Conservation (phyloP, 2,113 vertebrate species). For the Phocoena phocoena region DNA sequence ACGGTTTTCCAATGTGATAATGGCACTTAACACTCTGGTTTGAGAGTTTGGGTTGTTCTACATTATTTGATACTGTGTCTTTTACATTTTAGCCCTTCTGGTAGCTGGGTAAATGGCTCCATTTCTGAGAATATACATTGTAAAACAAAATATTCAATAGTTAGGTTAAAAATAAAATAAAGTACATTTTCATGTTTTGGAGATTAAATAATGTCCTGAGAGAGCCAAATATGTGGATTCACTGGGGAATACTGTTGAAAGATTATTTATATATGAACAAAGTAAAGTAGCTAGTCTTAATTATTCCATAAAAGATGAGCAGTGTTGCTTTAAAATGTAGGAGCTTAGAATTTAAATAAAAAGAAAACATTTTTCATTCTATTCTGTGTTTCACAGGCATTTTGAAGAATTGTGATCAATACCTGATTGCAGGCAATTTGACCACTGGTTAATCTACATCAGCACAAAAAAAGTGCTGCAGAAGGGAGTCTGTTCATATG, state of each 20-base stretch:
- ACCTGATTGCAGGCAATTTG: slow-evolving; percentile 56
- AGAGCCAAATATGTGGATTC: neutral
- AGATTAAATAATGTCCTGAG: neutral
- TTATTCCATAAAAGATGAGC: slow-evolving; percentile 18
- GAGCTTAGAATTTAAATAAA: slow-evolving; percentile 46
- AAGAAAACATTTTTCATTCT: neutral
- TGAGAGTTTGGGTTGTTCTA: neutral
- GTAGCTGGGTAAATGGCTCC: neutral
- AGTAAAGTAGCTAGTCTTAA: neutral
- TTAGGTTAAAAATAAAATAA: neutral
- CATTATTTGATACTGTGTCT: neutral
- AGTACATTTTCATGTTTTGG: neutral
- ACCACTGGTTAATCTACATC: slow-evolving; percentile 47
- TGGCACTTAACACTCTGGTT: neutral
- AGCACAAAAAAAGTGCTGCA: slow-evolving; percentile 55
- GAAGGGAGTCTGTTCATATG: slow-evolving; percentile 49
- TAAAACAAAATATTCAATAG: neutral
- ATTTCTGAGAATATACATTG: neutral
- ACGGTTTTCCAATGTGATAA: neutral
- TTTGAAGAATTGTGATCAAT: slow-evolving; percentile 62
- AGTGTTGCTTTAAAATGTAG: slow-evolving; percentile 34
- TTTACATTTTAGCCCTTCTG: neutral
- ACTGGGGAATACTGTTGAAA: neutral
- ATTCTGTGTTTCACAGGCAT: slow-evolving; percentile 23
- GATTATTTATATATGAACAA: neutral